Base-by-base conservation (phyloP, 2,797 vertebrate species). In the Anomalospiza imberbis region DNA sequence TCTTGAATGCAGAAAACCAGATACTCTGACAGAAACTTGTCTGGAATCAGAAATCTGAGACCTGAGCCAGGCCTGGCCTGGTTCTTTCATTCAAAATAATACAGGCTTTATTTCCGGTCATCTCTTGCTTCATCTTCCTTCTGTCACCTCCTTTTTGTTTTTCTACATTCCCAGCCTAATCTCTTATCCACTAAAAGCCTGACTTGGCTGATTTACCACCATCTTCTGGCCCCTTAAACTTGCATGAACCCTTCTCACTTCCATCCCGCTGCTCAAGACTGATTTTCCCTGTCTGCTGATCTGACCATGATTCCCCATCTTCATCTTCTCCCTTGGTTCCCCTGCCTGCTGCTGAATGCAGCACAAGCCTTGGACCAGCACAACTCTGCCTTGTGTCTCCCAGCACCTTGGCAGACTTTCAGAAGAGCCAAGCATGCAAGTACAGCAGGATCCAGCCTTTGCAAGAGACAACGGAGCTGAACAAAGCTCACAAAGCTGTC, bases 161-260 rank as follows among this genome's bases (percentile, higher is more conserved):
- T 91, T 45, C 81, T 58, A 22, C 63, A 65, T 90, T 90, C 48
- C n/a, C 75, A 48, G 16, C 31, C 62, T 83, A 71, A 78, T 75
- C n/a, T 78, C 38, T 58, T 75, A 72, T 31, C n/a, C 3, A 2
- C 36, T 88, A 68, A 94, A 85, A 92, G 65, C 36, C 10, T 10
- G 7, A 63, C 61, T 74, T 2, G 4, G 72, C 32, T 73, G 45
- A 92, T 80, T 40, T 87, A 85, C 63, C 75, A 85, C 61, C 57
- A 53, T 91, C 47, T 85, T 83, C 65, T 90, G 68, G 50, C n/a
- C 58, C 58, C 47, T 81, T 78, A 83, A 94, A 85, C 72, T 88
- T 91, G 28, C 50, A 80, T 11, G 51, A 90, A 73, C n/a, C 26
- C 32, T 83, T 51, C 62, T 77, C 54, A 26, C 50, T 77, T 31